These are phyloP conservation scores for Cataglyphis livida DNA, from an alignment of 2,888 invertebrate species.

Conservation along the genomic window DNA sequence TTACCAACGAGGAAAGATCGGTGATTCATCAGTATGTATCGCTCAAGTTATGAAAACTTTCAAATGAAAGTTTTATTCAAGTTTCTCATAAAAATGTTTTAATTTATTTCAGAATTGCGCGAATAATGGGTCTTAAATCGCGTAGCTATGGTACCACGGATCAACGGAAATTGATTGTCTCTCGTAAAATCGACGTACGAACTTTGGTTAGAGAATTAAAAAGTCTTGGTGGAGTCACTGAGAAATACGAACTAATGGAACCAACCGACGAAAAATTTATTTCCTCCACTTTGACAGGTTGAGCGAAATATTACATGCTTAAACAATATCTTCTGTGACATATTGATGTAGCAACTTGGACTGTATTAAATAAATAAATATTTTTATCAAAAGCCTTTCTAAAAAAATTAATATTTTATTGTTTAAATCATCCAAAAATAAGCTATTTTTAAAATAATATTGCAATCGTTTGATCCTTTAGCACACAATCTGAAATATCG, in stretches of 20 bases:
- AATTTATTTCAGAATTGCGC: slow-evolving; percentile 82
- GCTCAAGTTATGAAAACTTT: not conserved
- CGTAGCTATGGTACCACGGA: slow-evolving; percentile 86
- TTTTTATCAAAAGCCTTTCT: slow-evolving; percentile 8
- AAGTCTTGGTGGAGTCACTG: slow-evolving; percentile 86
- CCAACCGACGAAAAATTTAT: slow-evolving; percentile 69
- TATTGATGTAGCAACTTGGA: slow-evolving; percentile 9
- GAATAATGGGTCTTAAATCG: slow-evolving; percentile 86
- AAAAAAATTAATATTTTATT: slow-evolving; percentile 37
- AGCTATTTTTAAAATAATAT: slow-evolving; percentile 36
- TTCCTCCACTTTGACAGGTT: not conserved
- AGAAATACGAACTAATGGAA: slow-evolving; percentile 86
- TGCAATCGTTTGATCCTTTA: slow-evolving; percentile 1
- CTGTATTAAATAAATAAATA: slow-evolving; percentile 5
- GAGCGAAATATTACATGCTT: not conserved
- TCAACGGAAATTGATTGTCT: slow-evolving; percentile 86
- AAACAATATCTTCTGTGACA: slow-evolving; percentile 22
- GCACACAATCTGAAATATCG: slow-evolving; percentile 10
- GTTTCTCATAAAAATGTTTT: not conserved
- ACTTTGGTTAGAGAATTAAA: slow-evolving; percentile 86
- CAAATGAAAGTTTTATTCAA: not conserved
- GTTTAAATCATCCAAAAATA: slow-evolving; percentile 42
- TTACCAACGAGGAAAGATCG: slow-evolving; percentile 89
- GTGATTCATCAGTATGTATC: slow-evolving; percentile 87
- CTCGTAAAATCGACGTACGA: slow-evolving; percentile 85